Evolutionary conservation across 2,888 invertebrate genomes (phyloP), one percentile per base, ranked within the genome.

Genomic region (Aleiodes testaceus): DNA sequence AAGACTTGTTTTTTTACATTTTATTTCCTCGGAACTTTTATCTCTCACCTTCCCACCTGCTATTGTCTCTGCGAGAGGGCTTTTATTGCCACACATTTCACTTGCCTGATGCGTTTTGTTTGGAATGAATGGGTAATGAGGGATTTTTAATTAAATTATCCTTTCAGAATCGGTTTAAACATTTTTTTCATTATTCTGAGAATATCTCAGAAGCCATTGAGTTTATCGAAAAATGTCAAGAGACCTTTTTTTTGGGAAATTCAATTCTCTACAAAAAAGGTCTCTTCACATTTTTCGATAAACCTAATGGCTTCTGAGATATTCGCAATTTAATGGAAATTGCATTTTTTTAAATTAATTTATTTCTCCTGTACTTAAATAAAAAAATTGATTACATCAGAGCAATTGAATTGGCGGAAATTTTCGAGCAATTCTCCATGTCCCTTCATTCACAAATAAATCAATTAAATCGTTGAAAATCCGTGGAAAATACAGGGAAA

Each of bases 381-480:
- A 3, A 45, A 45, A 45, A 45, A 45, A 45, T 45, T 45, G 3
- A 45, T n/a, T 14, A 45, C 45, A 14, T 50, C 20, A 0, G 20
- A 18, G 36, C 36, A 50, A 1, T n/a, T 18, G 50, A 50, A 50
- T 16, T 16, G 9, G 9, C 42, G 2, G 14, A 14, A n/a, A 42
- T 16, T 36, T 18, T 14, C 11, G 18, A 42, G n/a, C 26, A 55
- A 12, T 42, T 59, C 20, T 16, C 26, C 26, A 42, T 59, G 5
- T 59, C 14, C 59, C 20, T 16, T 55, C 42, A 42, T 59, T n/a
- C 42, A 14, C 59, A 36, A 42, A 18, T 59, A 36, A 14, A 30
- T 20, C 36, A 59, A 59, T 59, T 36, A 59, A 59, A 36, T 55
- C 30, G 26, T 18, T 12, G 55, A 30, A 55, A 55, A 30, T 30